Percentiles rank a stretch among this genome's conserved stretches.
Conservation (phyloP, 2,797 vertebrate species). For the Triplophysa bombifrons region DNA sequence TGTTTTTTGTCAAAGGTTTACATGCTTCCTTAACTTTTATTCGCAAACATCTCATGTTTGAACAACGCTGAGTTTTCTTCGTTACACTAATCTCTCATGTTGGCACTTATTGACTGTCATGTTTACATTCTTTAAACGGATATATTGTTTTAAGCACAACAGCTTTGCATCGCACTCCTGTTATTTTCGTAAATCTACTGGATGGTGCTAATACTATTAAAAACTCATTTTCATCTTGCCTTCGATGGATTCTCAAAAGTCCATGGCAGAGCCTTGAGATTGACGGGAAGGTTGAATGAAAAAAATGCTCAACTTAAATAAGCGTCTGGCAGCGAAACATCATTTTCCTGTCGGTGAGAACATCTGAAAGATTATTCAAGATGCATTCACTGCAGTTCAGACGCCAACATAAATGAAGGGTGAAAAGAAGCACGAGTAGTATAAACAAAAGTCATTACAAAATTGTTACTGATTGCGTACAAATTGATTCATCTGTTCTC, state of each 20-base stretch:
- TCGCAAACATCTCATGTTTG: not conserved
- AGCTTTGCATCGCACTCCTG: not conserved
- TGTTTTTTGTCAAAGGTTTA: not conserved
- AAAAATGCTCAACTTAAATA: not conserved
- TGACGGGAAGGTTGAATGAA: not conserved
- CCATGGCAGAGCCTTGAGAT: not conserved
- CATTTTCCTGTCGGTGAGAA: constrained; percentile 4
- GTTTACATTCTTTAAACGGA: not conserved
- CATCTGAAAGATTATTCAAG: not conserved
- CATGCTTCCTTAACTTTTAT: not conserved
- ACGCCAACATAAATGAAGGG: constrained; percentile 26
- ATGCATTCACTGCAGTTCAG: not conserved
- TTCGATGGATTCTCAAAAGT: constrained; percentile 5
- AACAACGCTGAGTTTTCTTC: not conserved
- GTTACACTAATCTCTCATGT: not conserved
- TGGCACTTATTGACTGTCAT: not conserved
- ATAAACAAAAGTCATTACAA: constrained; percentile 17
- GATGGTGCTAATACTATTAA: not conserved
- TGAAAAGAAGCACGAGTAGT: constrained; percentile 11
- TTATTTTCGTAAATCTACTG: not conserved
- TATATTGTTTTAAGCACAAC: not conserved
- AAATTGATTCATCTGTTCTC: constrained; percentile 21
- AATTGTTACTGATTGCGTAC: constrained; percentile 5
- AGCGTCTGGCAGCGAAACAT: not conserved
- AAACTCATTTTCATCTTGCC: constrained; percentile 1